Evolutionary conservation across 2,888 invertebrate species (phyloP).

Genomic region (Tipula confusa): DNA sequence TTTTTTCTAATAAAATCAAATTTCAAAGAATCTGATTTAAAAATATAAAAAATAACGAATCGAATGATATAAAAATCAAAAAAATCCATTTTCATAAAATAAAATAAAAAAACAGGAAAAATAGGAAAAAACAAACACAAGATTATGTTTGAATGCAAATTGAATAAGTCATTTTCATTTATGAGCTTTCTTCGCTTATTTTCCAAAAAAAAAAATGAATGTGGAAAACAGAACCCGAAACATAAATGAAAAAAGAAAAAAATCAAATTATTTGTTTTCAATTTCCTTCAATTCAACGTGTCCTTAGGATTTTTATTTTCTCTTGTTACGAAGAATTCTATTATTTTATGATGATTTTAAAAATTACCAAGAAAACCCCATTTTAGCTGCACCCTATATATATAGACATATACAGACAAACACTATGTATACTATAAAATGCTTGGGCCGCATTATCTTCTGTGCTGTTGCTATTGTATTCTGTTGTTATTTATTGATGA

Average conservation of each 20-base stretch:
- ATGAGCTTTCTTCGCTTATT: background rate
- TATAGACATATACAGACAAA: too few species aligned
- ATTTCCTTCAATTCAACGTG: background rate
- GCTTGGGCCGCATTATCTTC: background rate
- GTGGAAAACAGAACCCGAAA: background rate
- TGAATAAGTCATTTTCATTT: slow-evolving; percentile 14
- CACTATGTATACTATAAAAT: background rate
- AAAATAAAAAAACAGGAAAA: background rate
- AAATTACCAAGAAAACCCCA: background rate
- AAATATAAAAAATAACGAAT: background rate
- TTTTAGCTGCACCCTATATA: background rate
- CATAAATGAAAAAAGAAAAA: background rate
- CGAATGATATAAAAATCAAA: background rate
- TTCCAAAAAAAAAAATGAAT: background rate
- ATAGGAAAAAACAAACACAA: background rate
- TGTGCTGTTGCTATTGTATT: background rate
- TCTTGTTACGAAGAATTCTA: background rate
- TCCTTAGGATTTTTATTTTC: background rate
- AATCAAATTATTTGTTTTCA: background rate
- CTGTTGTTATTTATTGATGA: slow-evolving; percentile 15
- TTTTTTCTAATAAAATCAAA: slow-evolving; percentile 25
- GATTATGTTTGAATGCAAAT: slow-evolving; percentile 15
- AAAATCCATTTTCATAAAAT: background rate
- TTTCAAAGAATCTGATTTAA: background rate
- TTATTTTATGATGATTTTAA: background rate